Evolutionary conservation across 2,113 vertebrate species (phyloP), one percentile per base, ranked within the genome.

Genomic region (Nyctibius bracteatus): DNA sequence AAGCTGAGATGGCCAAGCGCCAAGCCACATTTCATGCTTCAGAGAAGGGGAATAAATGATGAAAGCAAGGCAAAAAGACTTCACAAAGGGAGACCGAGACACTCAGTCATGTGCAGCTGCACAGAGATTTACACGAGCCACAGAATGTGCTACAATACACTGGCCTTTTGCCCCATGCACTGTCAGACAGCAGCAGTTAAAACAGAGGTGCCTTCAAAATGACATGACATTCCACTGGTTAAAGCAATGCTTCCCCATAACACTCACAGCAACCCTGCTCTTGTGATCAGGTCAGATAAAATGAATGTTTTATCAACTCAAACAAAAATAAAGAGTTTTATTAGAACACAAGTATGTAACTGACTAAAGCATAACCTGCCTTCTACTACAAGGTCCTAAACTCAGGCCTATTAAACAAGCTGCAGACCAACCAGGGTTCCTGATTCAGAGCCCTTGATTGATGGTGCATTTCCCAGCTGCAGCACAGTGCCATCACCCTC

Each of bases 11-110:
- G 96, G 96, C 96, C 9, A 62, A 91, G 88, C 2, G 95, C 96
- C 96, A 97, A 93, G 49, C 66, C 92, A 58, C 94, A 96, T 95
- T 97, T 97, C 94, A 97, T 94, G 96, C 96, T 96, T 95, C 96
- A 96, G 86, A 95, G 95, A 92, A 97, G 66, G 70, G 92, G 70
- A 96, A 97, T 96, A 95, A 96, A 95, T 85, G 96, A 94, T 94
- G 88, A 95, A 95, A 96, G 92, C 95, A 61, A 84, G 86, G 83
- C 88, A 96, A 95, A 96, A 92, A 90, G 89, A 81, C 62, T 96
- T 94, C 78, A 97, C 96, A 97, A 97, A 96, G 84, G 94, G 86
- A 92, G 90, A 87, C 54, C 0, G 94, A 96, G 91, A 96, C 92
- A 94, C 31, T 41, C 83, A 91, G 95, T 97, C 96, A 97, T 90